A percentile compares a stretch with the other conserved stretches of the same genome.
phyloP scores from a whole-genome alignment of 1,140 invertebrate genomes.

The Lutraria rhynchaena region DNA sequence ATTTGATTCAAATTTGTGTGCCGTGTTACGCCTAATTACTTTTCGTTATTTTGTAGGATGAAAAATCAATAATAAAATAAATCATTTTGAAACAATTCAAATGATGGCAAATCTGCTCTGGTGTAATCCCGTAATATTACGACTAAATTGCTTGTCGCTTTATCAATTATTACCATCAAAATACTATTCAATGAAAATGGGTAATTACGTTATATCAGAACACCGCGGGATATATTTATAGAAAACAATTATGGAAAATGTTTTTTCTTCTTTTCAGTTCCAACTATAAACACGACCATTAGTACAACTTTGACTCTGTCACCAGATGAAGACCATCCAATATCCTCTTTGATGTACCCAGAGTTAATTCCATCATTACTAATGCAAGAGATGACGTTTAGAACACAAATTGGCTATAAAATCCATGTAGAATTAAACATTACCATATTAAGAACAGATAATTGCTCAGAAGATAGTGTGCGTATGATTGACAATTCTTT shows the following conservation, averaged over 20 bases:
- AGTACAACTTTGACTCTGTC: background rate
- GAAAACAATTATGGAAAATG: too few relatives aligned
- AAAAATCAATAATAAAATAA: too few relatives aligned
- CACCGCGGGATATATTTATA: background rate
- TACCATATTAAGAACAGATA: background rate
- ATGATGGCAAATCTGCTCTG: too few relatives aligned
- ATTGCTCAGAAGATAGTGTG: background rate
- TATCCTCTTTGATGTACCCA: constrained; percentile 38
- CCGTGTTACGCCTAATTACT: too few relatives aligned
- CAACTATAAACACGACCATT: background rate
- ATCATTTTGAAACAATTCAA: too few relatives aligned
- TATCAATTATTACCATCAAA: too few relatives aligned
- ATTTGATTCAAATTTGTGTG: too few relatives aligned
- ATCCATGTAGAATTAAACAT: background rate
- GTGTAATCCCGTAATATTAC: too few relatives aligned
- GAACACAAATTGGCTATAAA: constrained; percentile 27
- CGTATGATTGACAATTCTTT: constrained; percentile 3
- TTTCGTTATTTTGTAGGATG: too few relatives aligned
- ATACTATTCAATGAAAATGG: too few relatives aligned
- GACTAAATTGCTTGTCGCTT: too few relatives aligned
- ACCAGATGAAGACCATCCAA: background rate
- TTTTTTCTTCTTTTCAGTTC: constrained; percentile 23
- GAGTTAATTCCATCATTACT: background rate
- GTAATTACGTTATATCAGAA: too few relatives aligned
- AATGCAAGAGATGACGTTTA: constrained; percentile 5